Base-by-base conservation (phyloP, 1,140 invertebrate genomes). In the Euwallacea fornicatus region DNA sequence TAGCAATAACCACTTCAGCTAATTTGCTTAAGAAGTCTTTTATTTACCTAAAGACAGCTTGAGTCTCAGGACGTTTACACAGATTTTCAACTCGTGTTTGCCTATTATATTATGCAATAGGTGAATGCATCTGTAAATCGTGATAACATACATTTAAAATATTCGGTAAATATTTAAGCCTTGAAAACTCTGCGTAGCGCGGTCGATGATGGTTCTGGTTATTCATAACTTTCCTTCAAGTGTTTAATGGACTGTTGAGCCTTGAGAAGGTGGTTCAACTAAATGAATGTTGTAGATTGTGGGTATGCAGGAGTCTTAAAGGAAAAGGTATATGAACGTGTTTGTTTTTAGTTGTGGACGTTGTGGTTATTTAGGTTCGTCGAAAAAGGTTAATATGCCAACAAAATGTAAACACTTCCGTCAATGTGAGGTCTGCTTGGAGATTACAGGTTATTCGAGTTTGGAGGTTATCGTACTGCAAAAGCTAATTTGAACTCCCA, bases 51-150 rank as follows among this genome's bases (percentile, higher is more conserved):
- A 56, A 15, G 16, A 56, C n/a, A 11, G 11, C 54, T 21, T 8
- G 6, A 15, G 11, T 16, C 16, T 16, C 11, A 56, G 11, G 16
- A 56, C 16, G 54, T 56, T 56, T 56, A 16, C 54, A 21, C 54
- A 56, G 16, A n/a, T n/a, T 56, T 56, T 16, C 16, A 15, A 56
- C n/a, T 56, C 16, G 54, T 13, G 16, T 56, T 56, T 56, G 54
- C 11, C 54, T 56, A 56, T 56, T 56, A 16, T 56, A n/a, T 56
- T 56, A 56, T 56, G 54, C 54, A 56, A 56, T 56, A 56, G 54
- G 15, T 15, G 16, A 16, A 56, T 16, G 11, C 11, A 21, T 56
- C n/a, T 13, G 54, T 21, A 56, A 56, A 56, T 7, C 10, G n/a
- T 16, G 54, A 56, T 56, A 56, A 56, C 13, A 33, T 56, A 56